Evolutionary conservation across 2,113 vertebrate species (phyloP).

Genomic region (Carollia perspicillata): DNA sequence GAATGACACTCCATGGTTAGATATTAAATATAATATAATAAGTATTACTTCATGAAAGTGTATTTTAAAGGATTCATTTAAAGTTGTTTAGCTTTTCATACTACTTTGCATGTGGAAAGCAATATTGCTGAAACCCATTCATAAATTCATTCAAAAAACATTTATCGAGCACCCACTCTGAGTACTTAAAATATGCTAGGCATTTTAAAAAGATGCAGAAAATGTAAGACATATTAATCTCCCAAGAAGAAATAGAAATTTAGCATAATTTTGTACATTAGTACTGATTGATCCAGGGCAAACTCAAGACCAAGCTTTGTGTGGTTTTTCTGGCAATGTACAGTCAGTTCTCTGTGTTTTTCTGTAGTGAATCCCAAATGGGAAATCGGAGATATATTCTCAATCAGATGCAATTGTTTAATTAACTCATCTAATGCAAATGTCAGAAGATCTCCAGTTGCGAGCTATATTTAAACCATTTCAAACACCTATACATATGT

Average conservation of each 20-base stretch:
- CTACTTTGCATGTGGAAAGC: not conserved
- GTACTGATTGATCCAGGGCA: not conserved
- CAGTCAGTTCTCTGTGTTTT: not conserved
- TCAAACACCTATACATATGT: not conserved
- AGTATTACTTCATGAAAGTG: not conserved
- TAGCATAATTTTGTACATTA: not conserved
- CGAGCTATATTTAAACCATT: not conserved
- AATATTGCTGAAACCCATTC: not conserved
- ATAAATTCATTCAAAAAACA: not conserved
- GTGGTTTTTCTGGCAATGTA: not conserved
- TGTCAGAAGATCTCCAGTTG: not conserved
- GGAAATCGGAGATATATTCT: not conserved
- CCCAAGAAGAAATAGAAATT: not conserved
- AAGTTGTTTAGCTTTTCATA: not conserved
- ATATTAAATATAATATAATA: not conserved
- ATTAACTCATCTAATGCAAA: not conserved
- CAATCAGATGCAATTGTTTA: not conserved
- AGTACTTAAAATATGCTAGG: not conserved
- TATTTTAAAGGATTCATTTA: constrained; percentile 36
- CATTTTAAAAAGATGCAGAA: not conserved
- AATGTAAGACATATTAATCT: not conserved
- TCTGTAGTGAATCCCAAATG: not conserved
- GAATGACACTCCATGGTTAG: not conserved
- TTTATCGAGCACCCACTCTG: not conserved
- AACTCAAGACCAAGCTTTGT: not conserved